Percentiles rank a stretch among this genome's conserved stretches.
These are phyloP conservation scores for Danaus plexippus DNA, from an alignment of 1,140 invertebrate genomes.

Conservation along the genomic window DNA sequence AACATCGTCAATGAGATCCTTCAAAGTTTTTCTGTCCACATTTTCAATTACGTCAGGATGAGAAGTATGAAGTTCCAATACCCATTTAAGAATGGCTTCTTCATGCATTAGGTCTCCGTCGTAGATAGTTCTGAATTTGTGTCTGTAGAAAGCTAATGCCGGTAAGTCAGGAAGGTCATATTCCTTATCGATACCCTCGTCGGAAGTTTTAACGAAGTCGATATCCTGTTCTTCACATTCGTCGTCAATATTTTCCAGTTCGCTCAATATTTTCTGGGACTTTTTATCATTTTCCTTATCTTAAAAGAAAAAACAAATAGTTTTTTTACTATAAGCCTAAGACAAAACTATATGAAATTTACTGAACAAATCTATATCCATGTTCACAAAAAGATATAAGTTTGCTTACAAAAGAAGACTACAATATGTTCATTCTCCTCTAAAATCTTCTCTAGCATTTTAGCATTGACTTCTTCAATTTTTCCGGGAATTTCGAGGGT, in stretches of 20 bases:
- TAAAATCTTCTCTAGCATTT: conserved; percentile 93
- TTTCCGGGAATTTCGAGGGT: conserved; percentile 92
- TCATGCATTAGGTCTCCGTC: conserved; percentile 92
- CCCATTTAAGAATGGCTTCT: conserved; percentile 91
- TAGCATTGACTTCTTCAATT: conserved; percentile 94
- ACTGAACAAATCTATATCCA: background rate
- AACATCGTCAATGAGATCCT: conserved; percentile 90
- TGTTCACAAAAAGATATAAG: background rate
- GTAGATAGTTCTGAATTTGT: conserved; percentile 92
- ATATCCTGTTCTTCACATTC: conserved; percentile 94
- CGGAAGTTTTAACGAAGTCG: conserved; percentile 94
- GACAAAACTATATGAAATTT: background rate
- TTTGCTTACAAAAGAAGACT: conserved; percentile 91
- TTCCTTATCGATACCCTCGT: conserved; percentile 89
- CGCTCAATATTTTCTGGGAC: conserved; percentile 89
- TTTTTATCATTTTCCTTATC: conserved; percentile 92
- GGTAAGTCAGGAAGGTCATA: conserved; percentile 89
- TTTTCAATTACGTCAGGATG: conserved; percentile 92
- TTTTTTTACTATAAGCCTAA: background rate
- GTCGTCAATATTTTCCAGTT: conserved; percentile 95
- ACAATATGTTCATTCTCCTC: conserved; percentile 91
- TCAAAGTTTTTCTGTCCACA: conserved; percentile 91
- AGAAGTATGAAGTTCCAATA: conserved; percentile 86
- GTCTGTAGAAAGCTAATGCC: conserved; percentile 89
- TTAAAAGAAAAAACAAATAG: conserved; percentile 43